Percentiles rank a stretch among this genome's conserved stretches.
Conservation (phyloP, 2,797 vertebrate species). For the Setipinna tenuifilis region DNA sequence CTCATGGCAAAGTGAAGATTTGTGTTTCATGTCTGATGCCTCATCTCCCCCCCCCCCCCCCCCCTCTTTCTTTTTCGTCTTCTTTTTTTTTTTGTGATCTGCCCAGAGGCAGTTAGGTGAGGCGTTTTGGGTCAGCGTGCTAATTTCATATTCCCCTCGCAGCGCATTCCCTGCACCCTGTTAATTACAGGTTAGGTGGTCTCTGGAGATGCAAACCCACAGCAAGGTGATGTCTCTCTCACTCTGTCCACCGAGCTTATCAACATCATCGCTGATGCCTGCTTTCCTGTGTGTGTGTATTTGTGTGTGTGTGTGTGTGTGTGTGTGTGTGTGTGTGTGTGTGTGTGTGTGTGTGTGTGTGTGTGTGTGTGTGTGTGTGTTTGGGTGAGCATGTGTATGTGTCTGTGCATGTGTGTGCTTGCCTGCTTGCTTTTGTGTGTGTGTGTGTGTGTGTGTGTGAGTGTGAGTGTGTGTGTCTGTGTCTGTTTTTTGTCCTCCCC, state of each 20-base stretch:
- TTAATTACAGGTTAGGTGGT: conserved; percentile 62
- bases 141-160: conserved; percentile 31
- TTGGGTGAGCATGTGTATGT: neutral
- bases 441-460: conserved; percentile 14
- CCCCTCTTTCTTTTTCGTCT: neutral
- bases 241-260: conserved; percentile 53
- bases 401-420: too few species aligned
- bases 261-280: neutral
- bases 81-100: neutral
- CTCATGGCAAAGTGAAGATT: conserved; percentile 36
- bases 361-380: neutral
- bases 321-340: conserved; percentile 14
- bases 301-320: neutral
- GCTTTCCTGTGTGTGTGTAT: neutral
- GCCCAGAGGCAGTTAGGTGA: neutral
- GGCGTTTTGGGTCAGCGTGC: neutral
- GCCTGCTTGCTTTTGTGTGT: conserved; percentile 17
- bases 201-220: conserved; percentile 61
- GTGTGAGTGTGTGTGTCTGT: too few species aligned
- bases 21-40: conserved; percentile 25
- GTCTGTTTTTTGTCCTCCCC: neutral
- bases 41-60: neutral
- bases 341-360: conserved; percentile 15
- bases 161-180: conserved; percentile 39
- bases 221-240: conserved; percentile 41